A percentile compares a stretch with the other conserved stretches of the same genome.
Evolutionary conservation across 2,113 vertebrate genomes (phyloP).

Genomic region (Cyprinodon variegatus): DNA sequence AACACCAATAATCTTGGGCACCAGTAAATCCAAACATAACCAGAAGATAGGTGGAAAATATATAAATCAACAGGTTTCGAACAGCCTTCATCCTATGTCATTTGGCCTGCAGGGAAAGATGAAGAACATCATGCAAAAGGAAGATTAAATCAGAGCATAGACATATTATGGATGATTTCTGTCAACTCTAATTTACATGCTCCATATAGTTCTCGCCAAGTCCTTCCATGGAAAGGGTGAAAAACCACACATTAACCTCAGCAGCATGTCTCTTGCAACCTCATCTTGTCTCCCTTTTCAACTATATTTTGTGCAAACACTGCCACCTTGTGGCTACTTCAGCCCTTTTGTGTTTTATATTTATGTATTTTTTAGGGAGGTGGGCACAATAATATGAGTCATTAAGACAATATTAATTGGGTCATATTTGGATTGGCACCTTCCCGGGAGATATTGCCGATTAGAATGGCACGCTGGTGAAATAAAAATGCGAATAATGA

Average conservation of each 20-base stretch:
- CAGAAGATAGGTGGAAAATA: slow-evolving; percentile 99
- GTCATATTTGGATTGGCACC: slow-evolving; percentile 42
- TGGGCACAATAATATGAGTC: slow-evolving; percentile 61
- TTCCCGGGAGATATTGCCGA: slow-evolving; percentile 25
- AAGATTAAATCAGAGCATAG: slow-evolving; percentile 36
- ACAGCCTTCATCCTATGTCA: slow-evolving; percentile 99
- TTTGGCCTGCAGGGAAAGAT: slow-evolving; percentile 95
- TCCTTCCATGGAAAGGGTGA: slow-evolving; percentile 17
- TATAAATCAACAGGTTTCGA: slow-evolving; percentile 99
- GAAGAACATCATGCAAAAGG: slow-evolving; percentile 78
- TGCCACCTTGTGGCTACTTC: slow-evolving; percentile 92
- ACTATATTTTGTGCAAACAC: slow-evolving; percentile 91
- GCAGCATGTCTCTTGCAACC: slow-evolving; percentile 60
- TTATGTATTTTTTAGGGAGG: slow-evolving; percentile 50
- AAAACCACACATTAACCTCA: slow-evolving; percentile 54
- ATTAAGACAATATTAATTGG: slow-evolving; percentile 66
- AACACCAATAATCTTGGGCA: slow-evolving; percentile 99
- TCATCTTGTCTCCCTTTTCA: slow-evolving; percentile 77
- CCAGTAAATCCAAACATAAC: slow-evolving; percentile 99
- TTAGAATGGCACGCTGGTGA: slow-evolving; percentile 23
- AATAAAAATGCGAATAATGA: neutral
- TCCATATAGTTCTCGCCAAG: slow-evolving; percentile 36
- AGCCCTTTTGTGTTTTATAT: slow-evolving; percentile 51
- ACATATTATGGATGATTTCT: slow-evolving; percentile 32
- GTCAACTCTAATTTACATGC: slow-evolving; percentile 22